A percentile compares a stretch with the other conserved stretches of the same genome.
phyloP scores from a whole-genome alignment of 2,888 invertebrate genomes.

The Monoplex corrugatus region DNA sequence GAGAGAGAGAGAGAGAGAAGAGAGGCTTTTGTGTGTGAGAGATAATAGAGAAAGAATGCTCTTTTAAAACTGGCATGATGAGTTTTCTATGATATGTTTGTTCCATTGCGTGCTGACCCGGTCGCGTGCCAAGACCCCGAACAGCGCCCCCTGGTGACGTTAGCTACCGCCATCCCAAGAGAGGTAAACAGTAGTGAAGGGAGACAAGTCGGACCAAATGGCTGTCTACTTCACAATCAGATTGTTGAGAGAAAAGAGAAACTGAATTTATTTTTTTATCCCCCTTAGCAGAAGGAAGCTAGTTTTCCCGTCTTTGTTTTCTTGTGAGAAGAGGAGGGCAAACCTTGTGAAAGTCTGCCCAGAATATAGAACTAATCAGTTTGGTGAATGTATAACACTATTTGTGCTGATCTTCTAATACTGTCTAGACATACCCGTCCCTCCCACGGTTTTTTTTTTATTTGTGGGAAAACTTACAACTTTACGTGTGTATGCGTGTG shows the following conservation, averaged over 20 bases:
- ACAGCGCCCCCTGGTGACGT: neutral
- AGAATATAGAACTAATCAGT: too few species aligned
- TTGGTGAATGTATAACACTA: too few species aligned
- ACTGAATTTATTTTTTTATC: neutral
- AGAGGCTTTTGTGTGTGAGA: too few species aligned
- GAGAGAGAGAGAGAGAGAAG: too few species aligned
- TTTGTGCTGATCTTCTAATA: too few species aligned
- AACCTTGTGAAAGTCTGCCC: too few species aligned
- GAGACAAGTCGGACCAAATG: neutral
- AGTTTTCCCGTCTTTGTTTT: neutral
- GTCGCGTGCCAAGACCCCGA: neutral
- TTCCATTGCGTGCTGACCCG: neutral
- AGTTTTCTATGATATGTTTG: neutral
- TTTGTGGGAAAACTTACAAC: too few species aligned
- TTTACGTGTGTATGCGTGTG: too few species aligned
- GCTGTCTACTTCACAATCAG: neutral
- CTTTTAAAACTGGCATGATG: neutral
- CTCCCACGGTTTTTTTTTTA: too few species aligned
- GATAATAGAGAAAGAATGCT: too few species aligned
- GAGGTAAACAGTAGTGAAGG: neutral
- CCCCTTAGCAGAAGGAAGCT: neutral
- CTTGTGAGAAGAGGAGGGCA: too few species aligned
- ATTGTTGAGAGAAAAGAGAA: neutral
- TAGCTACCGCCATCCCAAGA: neutral
- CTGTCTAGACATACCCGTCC: too few species aligned